Base-by-base conservation (phyloP, 2,888 invertebrate genomes). In the Xylota segnis region DNA sequence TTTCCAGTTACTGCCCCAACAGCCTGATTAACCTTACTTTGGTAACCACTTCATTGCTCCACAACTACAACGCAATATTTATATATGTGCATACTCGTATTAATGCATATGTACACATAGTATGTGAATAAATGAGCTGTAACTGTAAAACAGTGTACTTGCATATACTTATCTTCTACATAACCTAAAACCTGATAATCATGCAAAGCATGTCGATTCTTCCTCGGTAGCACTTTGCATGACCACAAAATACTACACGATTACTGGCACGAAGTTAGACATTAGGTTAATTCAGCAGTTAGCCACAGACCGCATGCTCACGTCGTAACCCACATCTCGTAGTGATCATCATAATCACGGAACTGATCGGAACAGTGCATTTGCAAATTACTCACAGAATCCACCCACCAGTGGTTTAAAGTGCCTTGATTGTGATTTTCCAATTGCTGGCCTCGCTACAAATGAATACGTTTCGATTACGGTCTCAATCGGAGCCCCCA, bases 391-490 rank as follows among this genome's bases (percentile, higher is more conserved):
- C 83, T 58, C 45, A 79, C 72, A 63, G 12, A 63, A 50, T 63
- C 61, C 75, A 65, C 70, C 76, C 70, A 70, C 56, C 34, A n/a
- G 29, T 5, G 59, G 47, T 16, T n/a, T 10, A 61, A 23, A 45
- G 34, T 63, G 54, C 54, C 40, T 56, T 23, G 23, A 40, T n/a
- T 52, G 61, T 34, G 12, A 66, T 52, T 63, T 71, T 63, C 56
- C 29, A 78, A 68, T 66, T 61, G 40, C 72, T 50, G 14, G 58
- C 59, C 63, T 63, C 61, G 12, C 63, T 50, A 58, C 68, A 74
- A 75, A 75, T 84, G 79, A 84, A 75, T 79, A 79, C 70, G 70
- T 72, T 75, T 63, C 79, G 79, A 75, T 65, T 79, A 50, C 72
- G 68, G 63, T 66, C 74, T 78, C 74, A 74, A 70, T 78, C 63